Base-by-base conservation (phyloP, 2,797 vertebrate species). In the Lagodon rhomboides region DNA sequence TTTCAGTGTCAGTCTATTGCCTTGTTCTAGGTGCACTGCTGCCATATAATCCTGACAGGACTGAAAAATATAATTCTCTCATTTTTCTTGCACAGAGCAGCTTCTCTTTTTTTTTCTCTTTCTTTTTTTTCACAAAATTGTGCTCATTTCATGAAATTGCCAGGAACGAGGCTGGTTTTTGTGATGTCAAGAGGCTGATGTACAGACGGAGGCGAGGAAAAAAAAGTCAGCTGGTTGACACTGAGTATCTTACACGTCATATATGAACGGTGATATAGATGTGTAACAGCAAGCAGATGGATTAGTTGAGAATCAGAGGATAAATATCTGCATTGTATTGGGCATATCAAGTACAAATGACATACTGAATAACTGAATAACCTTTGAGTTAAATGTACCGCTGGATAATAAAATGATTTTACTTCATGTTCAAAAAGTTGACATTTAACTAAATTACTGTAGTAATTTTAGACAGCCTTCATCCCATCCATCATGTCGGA, bases 81-180 rank as follows among this genome's bases (percentile, higher is more conserved):
- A 58, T 62, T 88, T 77, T 74, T 72, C 20, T 41, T 68, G 20
- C 46, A 61, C 43, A 38, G 38, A 20, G 13, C 5, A 81, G 69
- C 25, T 59, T 50, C 47, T 25, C 43, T 46, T 70, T 82, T 75
- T 4, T 27, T 30, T 30, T 30, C 5, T 30, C n/a, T 30, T 30
- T 30, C n/a, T 30, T 30, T 30, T 5, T 30, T 30, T 41, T 20
- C 1, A 9, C 46, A 16, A 83, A 82, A 78, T 51, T 73, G 64
- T 70, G 46, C 72, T 75, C 27, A 65, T 87, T 87, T 78, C 16
- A n/a, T 55, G 54, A 83, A 84, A 85, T 51, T 74, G 56, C 64
- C 1, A 3, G 38, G 60, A 46, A 55, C 60, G 41, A 4, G 68
- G n/a, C 30, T 46, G 51, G 18, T 59, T 17, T 79, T 73, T 84